Evolutionary conservation across 2,113 vertebrate genomes (phyloP), one percentile per base, ranked within the genome.

Genomic region (Hippocampus comes): DNA sequence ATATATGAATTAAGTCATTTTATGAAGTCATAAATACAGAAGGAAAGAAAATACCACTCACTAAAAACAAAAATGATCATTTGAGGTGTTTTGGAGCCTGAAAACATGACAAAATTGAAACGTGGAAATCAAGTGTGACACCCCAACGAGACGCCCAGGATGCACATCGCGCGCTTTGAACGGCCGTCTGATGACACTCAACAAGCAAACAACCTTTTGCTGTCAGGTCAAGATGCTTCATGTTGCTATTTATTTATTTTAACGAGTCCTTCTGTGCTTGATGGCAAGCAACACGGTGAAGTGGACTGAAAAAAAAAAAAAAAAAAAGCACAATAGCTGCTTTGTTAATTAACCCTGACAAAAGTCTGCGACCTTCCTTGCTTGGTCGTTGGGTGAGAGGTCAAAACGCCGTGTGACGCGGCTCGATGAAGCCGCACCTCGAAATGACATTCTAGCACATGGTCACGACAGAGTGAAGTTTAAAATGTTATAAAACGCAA

Each of bases 141-240:
- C 27, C 23, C 56, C 56, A 59, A 25, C 12, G 14, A 38, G 34
- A 38, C 34, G 8, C 42, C 27, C 42, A 17, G 63, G 7, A 21
- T 41, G 81, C 77, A 65, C 79, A 72, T 75, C 34, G 67, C 68
- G 73, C 83, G 4, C 30, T 34, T 34, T 34, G 30, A 34, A 34
- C 30, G 4, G 30, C 30, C 30, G 30, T 34, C 30, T 5, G 30
- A 34, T 34, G 30, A 34, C 30, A 34, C 83, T 79, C 79, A 86
- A 69, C 79, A 83, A 84, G 88, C 85, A 84, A 88, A 85, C 70
- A 18, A 68, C 87, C 84, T 87, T 90, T 89, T 88, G 89, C 83
- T 81, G 75, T 82, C 59, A 72, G 78, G 82, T 82, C 84, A 87
- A 84, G 82, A 86, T 78, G 74, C 59, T 60, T 60, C 5, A 27